Conservation (phyloP, 2,797 vertebrate species). For the Rhincodon typus region DNA sequence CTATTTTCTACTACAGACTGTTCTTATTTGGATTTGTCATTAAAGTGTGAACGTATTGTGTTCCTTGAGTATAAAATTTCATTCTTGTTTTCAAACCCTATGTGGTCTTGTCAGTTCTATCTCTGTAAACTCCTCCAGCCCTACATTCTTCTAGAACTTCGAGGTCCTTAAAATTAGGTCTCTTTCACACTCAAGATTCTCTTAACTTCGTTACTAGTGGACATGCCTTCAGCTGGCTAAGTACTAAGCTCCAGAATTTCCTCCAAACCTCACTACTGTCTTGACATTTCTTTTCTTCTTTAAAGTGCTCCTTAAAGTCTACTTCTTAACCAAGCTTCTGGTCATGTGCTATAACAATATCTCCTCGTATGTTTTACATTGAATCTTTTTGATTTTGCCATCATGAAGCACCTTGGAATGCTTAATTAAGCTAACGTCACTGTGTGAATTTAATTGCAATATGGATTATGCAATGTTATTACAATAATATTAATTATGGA, state of each 20-base stretch:
- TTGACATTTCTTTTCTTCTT: neutral
- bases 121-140: neutral
- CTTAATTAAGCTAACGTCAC: neutral
- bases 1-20: neutral
- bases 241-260: neutral
- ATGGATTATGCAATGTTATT: neutral
- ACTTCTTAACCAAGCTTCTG: neutral
- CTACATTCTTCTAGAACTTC: neutral
- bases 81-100: neutral
- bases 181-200: neutral
- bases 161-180: neutral
- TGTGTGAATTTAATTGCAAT: neutral
- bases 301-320: neutral
- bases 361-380: neutral
- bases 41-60: neutral
- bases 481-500: too few species aligned
- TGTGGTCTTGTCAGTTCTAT: neutral
- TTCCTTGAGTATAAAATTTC: neutral
- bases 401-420: neutral
- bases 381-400: neutral
- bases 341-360: neutral
- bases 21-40: neutral
- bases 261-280: neutral
- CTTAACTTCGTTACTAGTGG: neutral
- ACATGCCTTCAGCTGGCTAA: neutral